Conservation (phyloP, 2,797 vertebrate genomes). For the Arctocebus calabarensis region DNA sequence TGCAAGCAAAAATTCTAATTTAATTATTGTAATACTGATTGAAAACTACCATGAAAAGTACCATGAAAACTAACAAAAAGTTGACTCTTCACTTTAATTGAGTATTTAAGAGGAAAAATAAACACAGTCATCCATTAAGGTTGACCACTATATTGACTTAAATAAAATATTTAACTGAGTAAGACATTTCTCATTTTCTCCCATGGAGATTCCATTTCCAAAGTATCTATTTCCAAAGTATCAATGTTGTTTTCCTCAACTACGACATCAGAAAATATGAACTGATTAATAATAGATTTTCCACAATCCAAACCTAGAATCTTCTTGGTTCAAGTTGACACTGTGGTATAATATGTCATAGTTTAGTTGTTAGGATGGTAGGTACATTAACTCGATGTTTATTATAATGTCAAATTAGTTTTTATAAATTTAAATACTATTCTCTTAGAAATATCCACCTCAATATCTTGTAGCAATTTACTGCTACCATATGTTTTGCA, state of each 20-base stretch:
- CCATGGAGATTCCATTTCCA: background rate
- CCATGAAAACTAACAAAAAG: slow-evolving; percentile 40
- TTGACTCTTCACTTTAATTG: slow-evolving; percentile 51
- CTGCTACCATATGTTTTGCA: slow-evolving; percentile 37
- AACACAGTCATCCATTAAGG: background rate
- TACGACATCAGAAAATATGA: slow-evolving; percentile 44
- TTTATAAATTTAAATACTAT: slow-evolving; percentile 69
- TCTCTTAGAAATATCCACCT: slow-evolving; percentile 58
- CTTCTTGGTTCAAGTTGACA: slow-evolving; percentile 62
- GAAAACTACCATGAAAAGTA: background rate
- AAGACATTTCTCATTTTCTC: slow-evolving; percentile 24
- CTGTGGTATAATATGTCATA: slow-evolving; percentile 36
- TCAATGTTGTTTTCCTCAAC: background rate
- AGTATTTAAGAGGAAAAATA: slow-evolving; percentile 36
- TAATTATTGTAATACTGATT: slow-evolving; percentile 48
- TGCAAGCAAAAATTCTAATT: slow-evolving; percentile 44
- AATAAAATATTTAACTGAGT: slow-evolving; percentile 38
- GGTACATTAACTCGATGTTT: slow-evolving; percentile 67
- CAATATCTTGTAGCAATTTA: slow-evolving; percentile 62
- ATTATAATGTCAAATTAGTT: slow-evolving; percentile 75
- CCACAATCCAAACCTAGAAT: slow-evolving; percentile 49
- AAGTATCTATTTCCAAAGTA: slow-evolving; percentile 9
- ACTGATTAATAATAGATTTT: slow-evolving; percentile 55
- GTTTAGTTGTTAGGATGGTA: slow-evolving; percentile 54
- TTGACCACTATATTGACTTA: slow-evolving; percentile 5